phyloP scores from a whole-genome alignment of 2,113 vertebrate species.

The Passerina amoena region DNA sequence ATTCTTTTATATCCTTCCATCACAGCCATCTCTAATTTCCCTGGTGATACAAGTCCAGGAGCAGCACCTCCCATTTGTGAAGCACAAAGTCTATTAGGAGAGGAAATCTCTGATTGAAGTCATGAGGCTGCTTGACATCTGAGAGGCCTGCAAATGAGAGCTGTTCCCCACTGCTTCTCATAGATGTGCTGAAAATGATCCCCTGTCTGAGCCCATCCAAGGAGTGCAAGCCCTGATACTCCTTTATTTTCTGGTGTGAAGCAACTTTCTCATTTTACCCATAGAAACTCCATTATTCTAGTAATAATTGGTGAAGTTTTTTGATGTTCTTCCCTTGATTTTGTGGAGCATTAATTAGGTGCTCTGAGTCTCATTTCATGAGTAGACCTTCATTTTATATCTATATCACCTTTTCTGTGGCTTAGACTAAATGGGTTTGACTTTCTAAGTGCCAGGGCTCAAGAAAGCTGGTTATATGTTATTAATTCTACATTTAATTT shows the following conservation, averaged over 20 bases:
- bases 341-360: not conserved
- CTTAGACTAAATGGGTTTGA: not conserved
- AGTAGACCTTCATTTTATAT: not conserved
- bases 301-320: not conserved
- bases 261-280: not conserved
- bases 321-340: not conserved
- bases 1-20: not conserved
- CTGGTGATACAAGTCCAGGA: not conserved
- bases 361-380: not conserved
- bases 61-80: not conserved
- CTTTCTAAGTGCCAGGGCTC: not conserved
- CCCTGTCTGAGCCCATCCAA: not conserved
- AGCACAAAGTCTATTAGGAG: not conserved
- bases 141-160: not conserved
- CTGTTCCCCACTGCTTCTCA: not conserved
- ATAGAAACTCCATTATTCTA: not conserved
- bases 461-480: not conserved
- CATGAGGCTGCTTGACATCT: not conserved
- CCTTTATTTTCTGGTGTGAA: not conserved
- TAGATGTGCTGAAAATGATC: not conserved
- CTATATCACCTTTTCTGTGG: not conserved
- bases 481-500: not conserved
- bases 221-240: not conserved
- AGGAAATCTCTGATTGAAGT: not conserved
- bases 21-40: not conserved